Conservation (phyloP, 2,797 vertebrate genomes). For the Lepidocolaptes lacrymiger region DNA sequence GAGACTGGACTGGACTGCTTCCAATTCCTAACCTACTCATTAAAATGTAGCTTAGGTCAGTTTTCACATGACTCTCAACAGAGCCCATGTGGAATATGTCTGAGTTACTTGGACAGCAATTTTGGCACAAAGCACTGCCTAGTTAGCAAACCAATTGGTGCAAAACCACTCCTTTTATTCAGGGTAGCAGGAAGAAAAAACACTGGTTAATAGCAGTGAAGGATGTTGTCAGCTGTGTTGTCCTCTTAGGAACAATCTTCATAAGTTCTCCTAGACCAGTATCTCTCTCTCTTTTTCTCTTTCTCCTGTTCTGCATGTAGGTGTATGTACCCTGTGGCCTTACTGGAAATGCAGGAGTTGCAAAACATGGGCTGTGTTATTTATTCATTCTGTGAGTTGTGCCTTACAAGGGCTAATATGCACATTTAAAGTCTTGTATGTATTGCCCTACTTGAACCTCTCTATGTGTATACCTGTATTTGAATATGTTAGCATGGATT, state of each 20-base stretch:
- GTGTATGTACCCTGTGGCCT: fast-evolving
- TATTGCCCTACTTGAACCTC: background rate
- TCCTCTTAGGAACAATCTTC: background rate
- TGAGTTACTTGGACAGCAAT: background rate
- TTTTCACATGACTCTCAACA: background rate
- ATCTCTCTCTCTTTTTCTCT: background rate
- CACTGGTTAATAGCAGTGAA: background rate
- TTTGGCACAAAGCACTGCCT: background rate
- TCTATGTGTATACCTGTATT: fast-evolving
- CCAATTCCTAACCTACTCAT: background rate
- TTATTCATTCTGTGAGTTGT: background rate
- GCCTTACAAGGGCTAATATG: background rate
- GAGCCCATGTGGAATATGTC: background rate
- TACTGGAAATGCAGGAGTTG: background rate
- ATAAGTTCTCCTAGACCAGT: background rate
- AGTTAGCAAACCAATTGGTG: background rate
- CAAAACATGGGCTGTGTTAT: background rate
- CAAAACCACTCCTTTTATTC: background rate
- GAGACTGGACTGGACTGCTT: background rate
- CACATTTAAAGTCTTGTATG: background rate
- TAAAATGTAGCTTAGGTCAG: background rate
- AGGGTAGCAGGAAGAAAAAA: background rate
- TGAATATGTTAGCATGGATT: background rate
- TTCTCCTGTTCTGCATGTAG: background rate
- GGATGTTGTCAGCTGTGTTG: background rate